Evolutionary conservation across 2,113 vertebrate genomes (phyloP).

Genomic region (Hippocampus mohnikei): DNA sequence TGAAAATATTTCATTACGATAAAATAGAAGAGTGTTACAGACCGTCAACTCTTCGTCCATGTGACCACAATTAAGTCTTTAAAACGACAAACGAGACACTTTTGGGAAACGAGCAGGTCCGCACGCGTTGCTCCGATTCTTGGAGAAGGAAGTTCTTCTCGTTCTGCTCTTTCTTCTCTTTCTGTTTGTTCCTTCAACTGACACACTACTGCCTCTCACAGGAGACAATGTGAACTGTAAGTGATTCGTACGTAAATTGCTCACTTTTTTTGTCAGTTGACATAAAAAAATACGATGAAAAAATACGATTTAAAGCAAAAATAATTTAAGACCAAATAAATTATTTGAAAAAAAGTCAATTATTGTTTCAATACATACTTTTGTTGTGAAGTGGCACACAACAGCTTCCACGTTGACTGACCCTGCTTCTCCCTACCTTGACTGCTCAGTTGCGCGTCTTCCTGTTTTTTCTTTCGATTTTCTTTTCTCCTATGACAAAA

Average conservation of each 20-base stretch:
- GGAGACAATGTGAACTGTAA: neutral
- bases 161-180: neutral
- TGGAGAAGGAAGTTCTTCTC: neutral
- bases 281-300: neutral
- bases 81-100: neutral
- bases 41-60: constrained; percentile 4
- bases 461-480: constrained; percentile 31
- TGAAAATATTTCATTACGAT: neutral
- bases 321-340: too few relatives aligned
- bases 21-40: neutral
- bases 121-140: neutral
- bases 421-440: neutral
- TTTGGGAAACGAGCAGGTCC: neutral
- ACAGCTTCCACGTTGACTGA: constrained; percentile 15
- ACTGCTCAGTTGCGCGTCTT: constrained; percentile 25
- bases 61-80: neutral
- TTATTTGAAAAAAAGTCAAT: neutral
- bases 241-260: neutral
- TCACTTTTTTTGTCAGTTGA: neutral
- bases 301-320: neutral
- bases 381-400: neutral
- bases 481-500: neutral
- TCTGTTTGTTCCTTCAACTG: neutral
- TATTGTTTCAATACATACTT: neutral
- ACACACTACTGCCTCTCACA: neutral